Percentiles rank a stretch among this genome's conserved stretches.
Conservation (phyloP, 1,140 invertebrate species). For the Daktulosphaira vitifoliae region DNA sequence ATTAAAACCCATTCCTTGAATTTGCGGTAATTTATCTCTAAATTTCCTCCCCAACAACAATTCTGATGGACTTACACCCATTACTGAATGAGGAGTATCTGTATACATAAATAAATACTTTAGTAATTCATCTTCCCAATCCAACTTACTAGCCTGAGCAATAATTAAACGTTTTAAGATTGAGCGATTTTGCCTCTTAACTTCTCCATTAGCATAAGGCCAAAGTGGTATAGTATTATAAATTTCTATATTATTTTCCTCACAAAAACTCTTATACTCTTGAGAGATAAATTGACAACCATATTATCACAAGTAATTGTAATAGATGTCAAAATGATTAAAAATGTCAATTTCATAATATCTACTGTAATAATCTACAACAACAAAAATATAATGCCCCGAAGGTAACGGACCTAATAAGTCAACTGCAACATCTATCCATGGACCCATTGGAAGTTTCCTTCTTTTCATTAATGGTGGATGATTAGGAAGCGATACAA, state of each 20-base stretch:
- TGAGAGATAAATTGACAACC: background rate
- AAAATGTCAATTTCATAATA: conserved; percentile 36
- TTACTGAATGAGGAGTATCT: conserved; percentile 40
- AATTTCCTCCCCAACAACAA: conserved; percentile 40
- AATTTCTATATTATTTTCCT: conserved; percentile 37
- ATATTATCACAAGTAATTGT: background rate
- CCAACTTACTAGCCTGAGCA: conserved; percentile 24
- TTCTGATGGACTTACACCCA: conserved; percentile 42
- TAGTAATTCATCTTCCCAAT: conserved; percentile 37
- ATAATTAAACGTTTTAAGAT: conserved; percentile 39
- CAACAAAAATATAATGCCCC: conserved; percentile 37
- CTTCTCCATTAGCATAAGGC: conserved; percentile 42
- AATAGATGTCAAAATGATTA: too few relatives aligned
- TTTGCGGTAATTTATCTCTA: conserved; percentile 39
- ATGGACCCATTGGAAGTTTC: conserved; percentile 38
- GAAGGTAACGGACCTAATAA: conserved; percentile 38
- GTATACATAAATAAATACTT: conserved; percentile 42
- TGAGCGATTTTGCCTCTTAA: conserved; percentile 41
- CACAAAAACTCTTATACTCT: conserved; percentile 35
- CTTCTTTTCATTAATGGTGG: conserved; percentile 37
- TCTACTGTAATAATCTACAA: conserved; percentile 38
- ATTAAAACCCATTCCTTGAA: background rate
- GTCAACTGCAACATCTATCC: conserved; percentile 40
- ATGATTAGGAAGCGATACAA: background rate
- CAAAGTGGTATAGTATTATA: conserved; percentile 39